Evolutionary conservation across 2,888 invertebrate genomes (phyloP).

Genomic region (Trachelus stipa): DNA sequence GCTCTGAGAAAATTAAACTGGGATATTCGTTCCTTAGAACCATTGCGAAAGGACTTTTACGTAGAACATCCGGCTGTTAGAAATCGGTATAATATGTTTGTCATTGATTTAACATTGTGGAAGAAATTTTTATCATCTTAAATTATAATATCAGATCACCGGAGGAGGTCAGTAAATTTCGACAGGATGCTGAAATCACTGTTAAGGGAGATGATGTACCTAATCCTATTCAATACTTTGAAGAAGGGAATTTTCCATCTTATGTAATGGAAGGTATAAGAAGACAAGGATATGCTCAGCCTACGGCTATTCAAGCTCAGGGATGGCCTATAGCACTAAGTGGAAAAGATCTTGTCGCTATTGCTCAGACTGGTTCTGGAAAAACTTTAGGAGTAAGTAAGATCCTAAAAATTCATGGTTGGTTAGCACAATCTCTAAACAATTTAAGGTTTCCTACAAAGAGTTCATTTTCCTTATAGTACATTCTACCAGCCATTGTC

Average conservation of each 20-base stretch:
- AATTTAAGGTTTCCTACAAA: not conserved
- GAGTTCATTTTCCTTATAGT: constrained; percentile 57
- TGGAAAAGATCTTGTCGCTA: constrained; percentile 76
- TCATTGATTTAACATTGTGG: constrained; percentile 7
- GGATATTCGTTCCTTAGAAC: constrained; percentile 71
- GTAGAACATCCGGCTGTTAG: constrained; percentile 76
- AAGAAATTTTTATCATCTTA: not conserved
- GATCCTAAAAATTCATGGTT: not conserved
- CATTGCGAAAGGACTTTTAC: constrained; percentile 86
- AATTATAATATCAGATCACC: constrained; percentile 37
- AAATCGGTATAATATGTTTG: constrained; percentile 61
- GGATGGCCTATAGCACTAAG: constrained; percentile 77
- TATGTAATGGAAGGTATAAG: constrained; percentile 59
- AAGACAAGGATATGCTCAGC: constrained; percentile 69
- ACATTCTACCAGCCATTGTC: constrained; percentile 73
- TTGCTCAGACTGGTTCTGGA: constrained; percentile 74
- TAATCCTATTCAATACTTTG: constrained; percentile 59
- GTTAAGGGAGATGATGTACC: constrained; percentile 61
- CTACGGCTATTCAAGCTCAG: constrained; percentile 76
- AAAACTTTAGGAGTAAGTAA: constrained; percentile 69
- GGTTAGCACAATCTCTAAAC: not conserved
- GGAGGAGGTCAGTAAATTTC: constrained; percentile 54
- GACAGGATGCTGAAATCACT: constrained; percentile 56
- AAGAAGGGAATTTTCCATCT: constrained; percentile 60
- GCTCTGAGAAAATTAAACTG: constrained; percentile 70